Evolutionary conservation across 2,797 vertebrate species (phyloP), one percentile per base, ranked within the genome.

Genomic region (Galaxias olidus): DNA sequence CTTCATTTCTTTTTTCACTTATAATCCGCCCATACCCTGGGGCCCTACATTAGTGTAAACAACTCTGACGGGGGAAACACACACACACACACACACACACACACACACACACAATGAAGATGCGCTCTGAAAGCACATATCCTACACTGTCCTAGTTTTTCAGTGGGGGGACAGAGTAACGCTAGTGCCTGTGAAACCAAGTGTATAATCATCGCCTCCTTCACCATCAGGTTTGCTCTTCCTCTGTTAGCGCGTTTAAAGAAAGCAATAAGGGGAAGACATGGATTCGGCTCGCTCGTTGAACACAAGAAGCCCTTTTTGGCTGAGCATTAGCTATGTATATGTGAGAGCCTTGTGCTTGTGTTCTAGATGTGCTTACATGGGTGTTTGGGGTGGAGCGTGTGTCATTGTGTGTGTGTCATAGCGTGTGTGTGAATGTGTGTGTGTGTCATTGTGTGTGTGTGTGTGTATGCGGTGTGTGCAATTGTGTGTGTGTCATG

Each of bases 41-140:
- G 93, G 93, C 94, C 90, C 84, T 88, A 88, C 90, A 93, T 93
- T 91, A 84, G 84, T 91, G 91, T 91, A 94, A 94, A 95, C 91
- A 94, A 91, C 93, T 91, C 88, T 89, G 91, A 91, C 90, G 88
- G 85, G 90, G 86, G 76, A 84, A 89, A 90, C 44, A 49, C 59
- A 61, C 43, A 47, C 46, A 47, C 50, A 43, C 40, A 66, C 65
- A 45, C 56, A 59, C 48, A 47, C 14, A 66, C 41, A 49, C 59
- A 61, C 43, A 47, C 46, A 47, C 50, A 43, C 40, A 66, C 65
- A 45, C 56, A 59, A n/a, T n/a, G n/a, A n/a, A n/a, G n/a, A n/a
- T n/a, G n/a, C 48, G 30, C 14, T 59, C 41, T 30, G 19, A 48
- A 10, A 55, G 66, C 81, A 85, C 80, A 64, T 81, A 87, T 30